These are phyloP conservation scores for Odobenus rosmarus DNA, from an alignment of 2,113 vertebrate species.

Conservation along the genomic window DNA sequence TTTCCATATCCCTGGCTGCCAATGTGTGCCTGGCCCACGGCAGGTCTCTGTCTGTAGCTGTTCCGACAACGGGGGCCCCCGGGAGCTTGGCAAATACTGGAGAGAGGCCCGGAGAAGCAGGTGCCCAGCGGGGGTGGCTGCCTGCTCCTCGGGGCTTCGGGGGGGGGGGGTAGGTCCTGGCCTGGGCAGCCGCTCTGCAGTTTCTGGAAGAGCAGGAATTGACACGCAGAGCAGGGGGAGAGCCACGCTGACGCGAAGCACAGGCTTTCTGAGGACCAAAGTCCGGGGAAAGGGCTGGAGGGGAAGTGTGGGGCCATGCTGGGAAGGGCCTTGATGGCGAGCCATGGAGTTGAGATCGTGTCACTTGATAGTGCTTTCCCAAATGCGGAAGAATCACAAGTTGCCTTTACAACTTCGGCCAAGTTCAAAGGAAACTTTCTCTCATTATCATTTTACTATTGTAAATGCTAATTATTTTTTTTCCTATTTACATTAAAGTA, in stretches of 20 bases:
- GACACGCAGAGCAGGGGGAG: not conserved
- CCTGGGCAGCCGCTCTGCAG: not conserved
- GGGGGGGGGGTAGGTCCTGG: not conserved
- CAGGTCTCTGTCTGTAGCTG: not conserved
- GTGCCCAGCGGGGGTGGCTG: rapidly evolving
- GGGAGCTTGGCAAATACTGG: not conserved
- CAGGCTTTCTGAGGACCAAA: not conserved
- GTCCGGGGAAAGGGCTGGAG: not conserved
- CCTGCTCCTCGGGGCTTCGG: rapidly evolving
- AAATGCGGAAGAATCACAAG: not conserved
- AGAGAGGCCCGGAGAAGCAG: not conserved
- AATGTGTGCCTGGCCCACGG: rapidly evolving
- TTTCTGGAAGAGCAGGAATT: not conserved
- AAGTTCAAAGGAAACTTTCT: not conserved
- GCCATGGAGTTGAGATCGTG: not conserved
- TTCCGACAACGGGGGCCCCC: not conserved
- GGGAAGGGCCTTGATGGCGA: not conserved
- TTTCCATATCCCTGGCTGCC: too few species aligned
- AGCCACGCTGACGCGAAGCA: rapidly evolving
- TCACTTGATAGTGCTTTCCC: not conserved
- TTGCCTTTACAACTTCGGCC: not conserved
- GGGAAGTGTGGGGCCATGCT: not conserved
- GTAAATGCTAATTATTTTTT: not conserved
- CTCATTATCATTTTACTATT: not conserved
- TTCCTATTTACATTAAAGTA: not conserved